Evolutionary conservation across 2,113 vertebrate genomes (phyloP).

Genomic region (Motacilla alba): DNA sequence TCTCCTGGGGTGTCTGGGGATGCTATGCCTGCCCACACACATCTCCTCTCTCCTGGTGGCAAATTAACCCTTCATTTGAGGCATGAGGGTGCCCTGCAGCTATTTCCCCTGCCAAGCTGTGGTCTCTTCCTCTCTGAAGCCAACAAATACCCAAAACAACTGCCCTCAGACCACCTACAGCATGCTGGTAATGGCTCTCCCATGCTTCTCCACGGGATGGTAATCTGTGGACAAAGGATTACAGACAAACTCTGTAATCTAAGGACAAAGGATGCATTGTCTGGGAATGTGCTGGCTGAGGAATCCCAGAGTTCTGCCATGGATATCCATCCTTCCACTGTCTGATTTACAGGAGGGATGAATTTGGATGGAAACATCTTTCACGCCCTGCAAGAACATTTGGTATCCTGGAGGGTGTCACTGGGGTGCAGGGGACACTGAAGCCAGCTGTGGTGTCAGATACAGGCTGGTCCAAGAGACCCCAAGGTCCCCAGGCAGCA

Average conservation of each 20-base stretch:
- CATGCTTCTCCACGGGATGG: not conserved
- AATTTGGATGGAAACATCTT: not conserved
- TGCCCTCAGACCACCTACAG: not conserved
- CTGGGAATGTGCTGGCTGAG: not conserved
- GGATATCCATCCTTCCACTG: not conserved
- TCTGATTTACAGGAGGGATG: not conserved
- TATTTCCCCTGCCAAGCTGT: not conserved
- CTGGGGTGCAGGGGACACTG: not conserved
- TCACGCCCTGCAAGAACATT: not conserved
- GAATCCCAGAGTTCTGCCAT: not conserved
- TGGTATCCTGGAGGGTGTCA: not conserved
- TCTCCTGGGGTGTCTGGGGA: not conserved
- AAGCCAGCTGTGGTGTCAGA: not conserved
- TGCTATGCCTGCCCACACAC: not conserved
- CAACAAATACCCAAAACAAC: not conserved
- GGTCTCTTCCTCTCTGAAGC: not conserved
- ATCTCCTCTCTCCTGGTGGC: not conserved
- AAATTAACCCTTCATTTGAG: not conserved
- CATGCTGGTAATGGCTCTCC: not conserved
- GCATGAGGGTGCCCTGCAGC: not conserved
- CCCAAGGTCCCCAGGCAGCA: fast-evolving
- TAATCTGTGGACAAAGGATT: not conserved
- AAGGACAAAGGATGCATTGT: not conserved
- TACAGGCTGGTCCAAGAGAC: not conserved
- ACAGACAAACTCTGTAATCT: no score